Base-by-base conservation (phyloP, 2,797 vertebrate species). In the Tangara arthus region DNA sequence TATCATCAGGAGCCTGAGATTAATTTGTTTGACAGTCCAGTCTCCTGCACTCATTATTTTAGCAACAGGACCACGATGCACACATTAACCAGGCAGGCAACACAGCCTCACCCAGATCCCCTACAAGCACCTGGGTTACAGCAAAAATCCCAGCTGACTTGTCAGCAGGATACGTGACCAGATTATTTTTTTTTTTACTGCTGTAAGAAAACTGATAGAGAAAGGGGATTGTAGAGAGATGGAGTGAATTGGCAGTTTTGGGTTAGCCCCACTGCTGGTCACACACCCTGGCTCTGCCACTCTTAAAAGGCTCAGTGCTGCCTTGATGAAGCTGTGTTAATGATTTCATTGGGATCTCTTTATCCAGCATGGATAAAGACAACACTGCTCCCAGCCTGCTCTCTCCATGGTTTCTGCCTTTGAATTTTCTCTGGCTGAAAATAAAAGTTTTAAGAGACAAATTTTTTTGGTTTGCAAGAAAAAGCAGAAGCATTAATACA, bases 21-120 rank as follows among this genome's bases (percentile, higher is more conserved):
- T 97, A 94, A 98, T 98, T 97, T 59, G 16, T 94, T 97, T 93
- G 95, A 96, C 97, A 97, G 94, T 91, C 92, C 96, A 96, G 97
- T 52, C 96, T 97, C 94, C 96, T 95, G 95, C 97, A 97, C 97
- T 96, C 97, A 97, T 98, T 98, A 98, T 96, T 98, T 97, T 97
- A 98, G 97, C 97, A 97, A 93, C 56, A 93, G 94, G 70, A 93
- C 89, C 64, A 10, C 46, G 28, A 72, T 83, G 69, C 91, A 89
- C 81, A 82, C 27, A 30, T 89, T 94, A 94, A 94, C 93, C 93
- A 94, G 82, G 6, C 87, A 52, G 65, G 71, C 76, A 91, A 73
- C 3, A 2, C n/a, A 85, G 22, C 42, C 59, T 72, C 87, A 55
- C 66, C 73, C 95, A 61, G 49, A 65, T 34, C n/a, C 82, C 70